phyloP scores from a whole-genome alignment of 2,113 vertebrate species.

The Varanus salvator region DNA sequence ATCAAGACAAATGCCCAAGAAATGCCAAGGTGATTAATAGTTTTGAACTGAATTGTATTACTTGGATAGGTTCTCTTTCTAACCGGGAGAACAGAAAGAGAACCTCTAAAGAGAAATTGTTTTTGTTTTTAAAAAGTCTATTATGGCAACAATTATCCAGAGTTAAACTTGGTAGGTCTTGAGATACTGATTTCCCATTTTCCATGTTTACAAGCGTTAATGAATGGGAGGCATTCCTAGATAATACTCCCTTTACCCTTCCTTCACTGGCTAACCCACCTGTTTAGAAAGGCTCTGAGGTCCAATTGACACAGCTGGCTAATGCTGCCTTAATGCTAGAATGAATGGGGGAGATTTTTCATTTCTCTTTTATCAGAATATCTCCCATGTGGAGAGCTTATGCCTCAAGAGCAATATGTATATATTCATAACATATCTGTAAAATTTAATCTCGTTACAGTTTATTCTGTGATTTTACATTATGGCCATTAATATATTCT shows the following conservation, averaged over 20 bases:
- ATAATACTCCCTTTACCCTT: background rate
- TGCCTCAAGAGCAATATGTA: background rate
- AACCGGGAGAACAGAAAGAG: background rate
- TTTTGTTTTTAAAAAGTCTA: conserved; percentile 14
- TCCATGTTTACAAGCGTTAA: background rate
- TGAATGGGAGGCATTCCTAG: background rate
- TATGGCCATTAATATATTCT: background rate
- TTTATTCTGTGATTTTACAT: background rate
- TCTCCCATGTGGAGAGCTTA: too few relatives aligned
- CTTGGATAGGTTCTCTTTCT: conserved; percentile 26
- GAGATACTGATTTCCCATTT: background rate
- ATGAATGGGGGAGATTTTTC: background rate
- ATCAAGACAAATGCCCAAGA: background rate
- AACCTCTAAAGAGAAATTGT: background rate
- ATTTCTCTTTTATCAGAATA: background rate
- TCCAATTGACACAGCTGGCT: background rate
- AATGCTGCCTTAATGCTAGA: too few relatives aligned
- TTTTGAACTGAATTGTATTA: conserved; percentile 3
- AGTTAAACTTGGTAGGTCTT: background rate
- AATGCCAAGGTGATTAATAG: background rate
- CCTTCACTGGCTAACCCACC: background rate
- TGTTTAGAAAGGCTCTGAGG: background rate
- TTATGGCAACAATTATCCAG: background rate
- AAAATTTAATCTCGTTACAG: background rate
- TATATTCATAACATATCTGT: too few relatives aligned